phyloP scores from a whole-genome alignment of 2,888 invertebrate genomes.

The Calameuta idolon region DNA sequence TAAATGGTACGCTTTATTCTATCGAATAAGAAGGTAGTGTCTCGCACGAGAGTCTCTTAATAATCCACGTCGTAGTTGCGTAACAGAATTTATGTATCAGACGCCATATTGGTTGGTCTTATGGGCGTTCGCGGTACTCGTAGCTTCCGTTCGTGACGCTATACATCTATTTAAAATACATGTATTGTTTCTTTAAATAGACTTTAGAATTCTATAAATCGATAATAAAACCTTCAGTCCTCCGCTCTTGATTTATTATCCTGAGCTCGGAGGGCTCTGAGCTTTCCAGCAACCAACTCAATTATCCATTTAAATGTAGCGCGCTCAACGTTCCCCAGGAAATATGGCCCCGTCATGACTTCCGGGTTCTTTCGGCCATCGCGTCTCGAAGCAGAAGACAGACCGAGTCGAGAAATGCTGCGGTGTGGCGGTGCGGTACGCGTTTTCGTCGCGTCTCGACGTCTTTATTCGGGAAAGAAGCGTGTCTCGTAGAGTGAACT shows the following conservation, averaged over 20 bases:
- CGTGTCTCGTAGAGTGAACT: neutral
- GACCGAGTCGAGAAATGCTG: slow-evolving; percentile 10
- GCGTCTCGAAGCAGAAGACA: slow-evolving; percentile 22
- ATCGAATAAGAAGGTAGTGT: slow-evolving; percentile 7
- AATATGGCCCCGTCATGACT: neutral
- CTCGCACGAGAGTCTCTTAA: neutral
- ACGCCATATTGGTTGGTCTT: slow-evolving; percentile 23
- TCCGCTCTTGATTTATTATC: neutral
- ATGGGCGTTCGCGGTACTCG: no score
- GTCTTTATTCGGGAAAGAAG: neutral
- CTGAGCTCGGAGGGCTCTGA: neutral
- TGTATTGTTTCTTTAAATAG: no score
- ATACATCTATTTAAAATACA: no score
- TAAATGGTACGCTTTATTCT: neutral
- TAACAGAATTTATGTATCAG: slow-evolving; percentile 21
- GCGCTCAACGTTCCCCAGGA: neutral
- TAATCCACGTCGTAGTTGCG: slow-evolving; percentile 17
- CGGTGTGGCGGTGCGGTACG: slow-evolving; percentile 6
- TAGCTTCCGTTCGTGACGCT: no score
- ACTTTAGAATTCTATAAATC: no score
- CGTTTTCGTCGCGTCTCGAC: neutral
- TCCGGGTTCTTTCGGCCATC: slow-evolving; percentile 19
- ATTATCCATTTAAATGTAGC: neutral
- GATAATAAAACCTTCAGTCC: no score
- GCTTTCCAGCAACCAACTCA: neutral